phyloP scores from a whole-genome alignment of 2,113 vertebrate species.

The Halcyon senegalensis region DNA sequence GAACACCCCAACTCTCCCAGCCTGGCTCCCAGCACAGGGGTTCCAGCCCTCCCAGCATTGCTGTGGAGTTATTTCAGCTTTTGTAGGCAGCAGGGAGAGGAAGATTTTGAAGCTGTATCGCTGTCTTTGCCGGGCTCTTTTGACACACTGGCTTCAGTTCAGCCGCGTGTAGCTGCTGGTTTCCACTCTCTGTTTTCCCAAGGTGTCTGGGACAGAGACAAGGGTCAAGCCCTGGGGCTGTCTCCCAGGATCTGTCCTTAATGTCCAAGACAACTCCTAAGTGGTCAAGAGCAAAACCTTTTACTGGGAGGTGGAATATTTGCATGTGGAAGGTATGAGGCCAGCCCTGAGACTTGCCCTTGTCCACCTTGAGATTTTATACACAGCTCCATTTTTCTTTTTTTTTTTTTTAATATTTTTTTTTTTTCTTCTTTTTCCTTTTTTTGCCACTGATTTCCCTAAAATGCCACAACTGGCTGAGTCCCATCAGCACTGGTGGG shows the following conservation, averaged over 20 bases:
- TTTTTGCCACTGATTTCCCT: neutral
- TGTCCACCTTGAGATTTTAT: neutral
- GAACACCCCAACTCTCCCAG: neutral
- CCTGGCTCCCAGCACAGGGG: neutral
- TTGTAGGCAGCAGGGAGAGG: neutral
- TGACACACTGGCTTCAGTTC: neutral
- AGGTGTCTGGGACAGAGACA: neutral
- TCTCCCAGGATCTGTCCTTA: neutral
- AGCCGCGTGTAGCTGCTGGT: neutral
- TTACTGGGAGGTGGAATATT: neutral
- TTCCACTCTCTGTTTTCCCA: neutral
- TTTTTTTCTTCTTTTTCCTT: too few species aligned
- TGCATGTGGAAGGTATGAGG: fast-evolving
- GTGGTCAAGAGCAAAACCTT: neutral
- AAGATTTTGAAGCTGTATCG: neutral
- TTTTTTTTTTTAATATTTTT: neutral
- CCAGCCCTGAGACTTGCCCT: neutral
- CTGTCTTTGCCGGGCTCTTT: neutral
- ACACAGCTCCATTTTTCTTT: neutral
- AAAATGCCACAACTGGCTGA: neutral
- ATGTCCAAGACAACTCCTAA: neutral
- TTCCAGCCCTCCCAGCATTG: neutral
- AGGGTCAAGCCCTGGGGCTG: neutral
- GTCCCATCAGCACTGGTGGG: neutral
- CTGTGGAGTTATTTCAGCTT: neutral